Base-by-base conservation (phyloP, 2,797 vertebrate genomes). In the Tapera naevia region DNA sequence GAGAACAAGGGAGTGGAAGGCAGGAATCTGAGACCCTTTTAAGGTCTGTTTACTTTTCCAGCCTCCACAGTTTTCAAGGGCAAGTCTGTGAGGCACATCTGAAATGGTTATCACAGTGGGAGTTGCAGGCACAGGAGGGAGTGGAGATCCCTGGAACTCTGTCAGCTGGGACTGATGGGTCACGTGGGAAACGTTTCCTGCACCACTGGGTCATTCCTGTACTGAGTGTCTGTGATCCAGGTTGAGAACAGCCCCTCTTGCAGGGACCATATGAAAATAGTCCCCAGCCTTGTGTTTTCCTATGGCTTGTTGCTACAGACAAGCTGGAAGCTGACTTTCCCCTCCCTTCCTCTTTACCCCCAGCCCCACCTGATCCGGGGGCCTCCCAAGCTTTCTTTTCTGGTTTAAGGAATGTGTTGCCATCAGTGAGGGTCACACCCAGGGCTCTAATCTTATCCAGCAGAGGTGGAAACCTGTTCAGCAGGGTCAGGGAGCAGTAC, bases 41-140 rank as follows among this genome's bases (percentile, higher is more conserved):
- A 79, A 91, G 93, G 76, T 75, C 66, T 95, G 92, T 93, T 95
- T 94, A 67, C 80, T 86, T 50, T 83, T 48, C 64, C 93, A 92
- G 74, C 87, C 91, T 82, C 91, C 2, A 0, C 88, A 86, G 75
- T 43, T 76, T 62, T 79, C 76, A 74, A 90, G 86, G 83, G 73
- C 76, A 86, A 17, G 51, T 48, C 45, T 12, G 7, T 43, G 79
- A 76, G 86, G 88, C 84, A 60, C 21, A 75, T 58, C 64, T 33
- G 64, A 67, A 33, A 17, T 30, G 83, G 61, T 74, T 78, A 51
- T 65, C 45, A 12, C 4, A 35, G 86, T 10, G 48, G 79, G 58
- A 78, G 79, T 90, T 71, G 70, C 27, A 39, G 90, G 88, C 81
- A 9, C 46, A 9, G 80, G 71, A 70, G 86, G 83, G 81, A 67